Conservation (phyloP, 2,113 vertebrate genomes). For the Jacana jacana region DNA sequence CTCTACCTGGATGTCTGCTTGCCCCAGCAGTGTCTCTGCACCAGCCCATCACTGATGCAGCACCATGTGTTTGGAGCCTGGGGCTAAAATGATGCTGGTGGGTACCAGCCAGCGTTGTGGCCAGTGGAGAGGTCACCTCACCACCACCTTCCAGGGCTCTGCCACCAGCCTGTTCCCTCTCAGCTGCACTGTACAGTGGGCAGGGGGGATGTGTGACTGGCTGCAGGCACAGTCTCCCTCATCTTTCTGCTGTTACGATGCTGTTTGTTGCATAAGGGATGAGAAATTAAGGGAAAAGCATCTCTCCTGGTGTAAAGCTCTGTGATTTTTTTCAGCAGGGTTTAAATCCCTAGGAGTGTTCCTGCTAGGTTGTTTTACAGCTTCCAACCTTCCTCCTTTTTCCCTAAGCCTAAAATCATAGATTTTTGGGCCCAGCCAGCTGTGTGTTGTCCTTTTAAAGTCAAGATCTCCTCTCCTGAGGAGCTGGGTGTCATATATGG, state of each 20-base stretch:
- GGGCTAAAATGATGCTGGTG: not conserved
- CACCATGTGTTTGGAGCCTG: accelerated
- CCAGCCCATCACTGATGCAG: not conserved
- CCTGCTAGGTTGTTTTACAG: not conserved
- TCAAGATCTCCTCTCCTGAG: not conserved
- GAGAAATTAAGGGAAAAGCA: not conserved
- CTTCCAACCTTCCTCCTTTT: not conserved
- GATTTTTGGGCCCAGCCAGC: not conserved
- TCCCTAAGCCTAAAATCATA: not conserved
- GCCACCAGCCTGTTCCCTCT: not conserved
- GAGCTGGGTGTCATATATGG: not conserved
- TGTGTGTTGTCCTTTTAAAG: not conserved
- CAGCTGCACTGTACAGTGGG: not conserved
- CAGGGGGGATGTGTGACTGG: no score
- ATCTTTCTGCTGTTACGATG: accelerated
- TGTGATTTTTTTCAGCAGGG: not conserved
- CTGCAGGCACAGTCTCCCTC: not conserved
- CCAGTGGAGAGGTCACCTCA: not conserved
- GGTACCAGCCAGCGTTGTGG: not conserved
- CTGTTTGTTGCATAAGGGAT: not conserved
- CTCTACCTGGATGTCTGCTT: not conserved
- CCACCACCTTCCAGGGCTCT: not conserved
- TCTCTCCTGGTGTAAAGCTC: not conserved
- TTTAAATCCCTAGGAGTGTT: not conserved
- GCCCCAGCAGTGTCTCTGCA: not conserved